Evolutionary conservation across 1,140 invertebrate species (phyloP).

Genomic region (Neomicropteryx cornuta): DNA sequence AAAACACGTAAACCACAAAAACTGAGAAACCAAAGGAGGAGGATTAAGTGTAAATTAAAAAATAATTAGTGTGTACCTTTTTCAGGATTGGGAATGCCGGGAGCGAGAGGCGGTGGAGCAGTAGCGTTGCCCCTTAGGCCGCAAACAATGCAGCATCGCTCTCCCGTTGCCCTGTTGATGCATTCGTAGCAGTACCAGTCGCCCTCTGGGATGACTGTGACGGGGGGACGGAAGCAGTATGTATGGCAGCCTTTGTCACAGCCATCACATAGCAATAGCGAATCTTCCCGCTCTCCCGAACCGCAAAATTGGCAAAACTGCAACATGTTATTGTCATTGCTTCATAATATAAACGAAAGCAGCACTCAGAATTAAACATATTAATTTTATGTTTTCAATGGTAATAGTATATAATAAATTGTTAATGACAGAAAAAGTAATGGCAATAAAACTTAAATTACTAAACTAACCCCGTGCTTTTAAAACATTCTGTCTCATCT

Average conservation of each 20-base stretch:
- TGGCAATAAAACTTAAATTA: not conserved
- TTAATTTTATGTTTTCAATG: not conserved
- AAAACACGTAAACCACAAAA: no score
- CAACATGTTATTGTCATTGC: no score
- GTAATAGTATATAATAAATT: constrained; percentile 7
- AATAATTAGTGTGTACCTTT: no score
- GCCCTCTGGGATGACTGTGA: constrained; percentile 92
- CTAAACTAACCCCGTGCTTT: no score
- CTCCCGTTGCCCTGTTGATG: constrained; percentile 88
- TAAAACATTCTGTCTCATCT: no score
- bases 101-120: constrained; percentile 19
- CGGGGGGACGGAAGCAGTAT: constrained; percentile 95
- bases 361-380: not conserved
- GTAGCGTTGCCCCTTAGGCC: constrained; percentile 53
- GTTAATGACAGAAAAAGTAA: constrained; percentile 6
- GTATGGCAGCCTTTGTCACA: constrained; percentile 98
- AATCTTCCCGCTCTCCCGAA: constrained; percentile 91
- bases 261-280: constrained; percentile 88
- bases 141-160: constrained; percentile 80
- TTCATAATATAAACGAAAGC: constrained; percentile 3
- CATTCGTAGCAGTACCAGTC: constrained; percentile 98
- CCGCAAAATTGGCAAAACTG: constrained; percentile 96
- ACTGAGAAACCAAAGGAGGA: no score
- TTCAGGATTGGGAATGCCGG: no score
- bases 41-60: no score